Base-by-base conservation (phyloP, 2,888 invertebrate species). In the Tenthredo distinguenda region DNA sequence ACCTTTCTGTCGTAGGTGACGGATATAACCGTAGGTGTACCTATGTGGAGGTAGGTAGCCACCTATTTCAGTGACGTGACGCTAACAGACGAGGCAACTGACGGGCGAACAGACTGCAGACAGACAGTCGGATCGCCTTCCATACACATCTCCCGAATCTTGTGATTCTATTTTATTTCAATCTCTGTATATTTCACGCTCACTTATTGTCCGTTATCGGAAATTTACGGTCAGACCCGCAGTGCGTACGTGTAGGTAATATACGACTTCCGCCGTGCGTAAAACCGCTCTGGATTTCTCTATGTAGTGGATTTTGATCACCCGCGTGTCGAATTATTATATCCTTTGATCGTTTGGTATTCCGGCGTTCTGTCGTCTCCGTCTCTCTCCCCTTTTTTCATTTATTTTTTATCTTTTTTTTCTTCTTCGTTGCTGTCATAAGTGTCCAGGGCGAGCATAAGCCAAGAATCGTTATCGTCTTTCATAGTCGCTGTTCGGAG, bases 21-120 rank as follows among this genome's bases (percentile, higher is more conserved):
- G 72, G 72, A 43, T 72, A 40, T 40, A 37, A 72, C 21, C 72
- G n/a, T n/a, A 34, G 4, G 9, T 18, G 1, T 58, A 26, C 1
- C 26, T 26, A 9, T 62, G 26, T 58, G 15, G n/a, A n/a, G 15
- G n/a, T n/a, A 58, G 21, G 9, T 40, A 40, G 72, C 2, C 37
- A 43, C 37, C 72, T 91, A 91, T 91, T 91, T 91, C 89, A 90
- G 90, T 89, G 89, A 91, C 90, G 89, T 91, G 91, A 91, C 91
- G 91, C 90, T 91, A 90, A 91, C 90, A 88, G 68, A 83, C 82
- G 68, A 68, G 65, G 90, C 65, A 18, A 43, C 71, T 65, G 72
- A 83, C 81, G 68, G 77, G n/a, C 62, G 47, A 12, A 47, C 31
- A 74, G 26, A 26, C 26, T 26, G 26, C 26, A 26, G 26, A 26